Conservation (phyloP, 2,113 vertebrate genomes). For the Melanostigma gelatinosum region DNA sequence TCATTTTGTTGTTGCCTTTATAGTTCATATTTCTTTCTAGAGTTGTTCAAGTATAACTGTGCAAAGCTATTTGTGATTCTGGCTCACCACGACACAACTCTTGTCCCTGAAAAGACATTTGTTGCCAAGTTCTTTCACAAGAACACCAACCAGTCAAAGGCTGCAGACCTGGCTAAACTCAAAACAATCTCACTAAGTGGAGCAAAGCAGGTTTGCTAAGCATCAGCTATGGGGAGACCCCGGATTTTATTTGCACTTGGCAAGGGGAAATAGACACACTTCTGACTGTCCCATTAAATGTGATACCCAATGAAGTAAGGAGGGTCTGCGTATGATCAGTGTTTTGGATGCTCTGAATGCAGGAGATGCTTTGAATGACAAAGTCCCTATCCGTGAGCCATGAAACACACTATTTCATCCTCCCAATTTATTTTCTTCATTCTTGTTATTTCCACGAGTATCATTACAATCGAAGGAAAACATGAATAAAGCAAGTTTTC, state of each 20-base stretch:
- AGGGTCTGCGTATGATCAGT: constrained; percentile 53
- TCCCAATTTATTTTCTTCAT: constrained; percentile 30
- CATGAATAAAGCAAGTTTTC: constrained; percentile 24
- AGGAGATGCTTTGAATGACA: constrained; percentile 49
- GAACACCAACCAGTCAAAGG: constrained; percentile 38
- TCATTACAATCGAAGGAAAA: constrained; percentile 33
- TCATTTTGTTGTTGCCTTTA: background rate
- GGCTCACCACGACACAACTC: constrained; percentile 36
- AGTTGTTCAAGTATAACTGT: constrained; percentile 8
- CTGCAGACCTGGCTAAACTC: constrained; percentile 39
- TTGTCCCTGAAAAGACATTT: constrained; percentile 46
- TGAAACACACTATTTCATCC: constrained; percentile 56
- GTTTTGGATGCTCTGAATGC: constrained; percentile 36
- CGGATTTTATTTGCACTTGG: constrained; percentile 39
- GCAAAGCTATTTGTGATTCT: constrained; percentile 42
- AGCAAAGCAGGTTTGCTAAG: constrained; percentile 38
- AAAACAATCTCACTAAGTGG: constrained; percentile 34
- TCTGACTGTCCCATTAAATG: constrained; percentile 51
- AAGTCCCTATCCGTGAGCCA: constrained; percentile 36
- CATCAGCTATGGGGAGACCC: constrained; percentile 44
- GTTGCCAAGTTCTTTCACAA: constrained; percentile 58
- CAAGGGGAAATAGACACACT: constrained; percentile 14
- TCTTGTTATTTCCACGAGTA: constrained; percentile 37
- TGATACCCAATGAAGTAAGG: constrained; percentile 38
- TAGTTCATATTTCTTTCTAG: constrained; percentile 7